Percentiles rank a stretch among this genome's conserved stretches.
These are phyloP conservation scores for Serinus canaria DNA, from an alignment of 2,113 vertebrate species.

Conservation along the genomic window DNA sequence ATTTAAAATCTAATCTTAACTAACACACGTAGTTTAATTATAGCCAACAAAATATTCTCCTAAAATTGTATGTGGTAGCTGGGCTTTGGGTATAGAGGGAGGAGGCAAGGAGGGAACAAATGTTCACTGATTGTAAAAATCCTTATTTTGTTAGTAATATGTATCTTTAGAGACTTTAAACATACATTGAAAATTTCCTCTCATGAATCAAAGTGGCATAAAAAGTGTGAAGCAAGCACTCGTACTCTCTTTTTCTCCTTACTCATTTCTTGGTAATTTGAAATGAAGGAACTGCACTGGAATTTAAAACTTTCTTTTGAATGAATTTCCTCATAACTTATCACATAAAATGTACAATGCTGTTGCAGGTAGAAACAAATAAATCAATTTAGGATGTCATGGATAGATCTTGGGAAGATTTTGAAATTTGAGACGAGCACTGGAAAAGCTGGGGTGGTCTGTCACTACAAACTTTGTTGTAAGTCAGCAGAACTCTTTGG, in stretches of 20 bases:
- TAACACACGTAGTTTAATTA: slow-evolving; percentile 80
- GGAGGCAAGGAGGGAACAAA: slow-evolving; percentile 66
- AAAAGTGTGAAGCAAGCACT: background rate
- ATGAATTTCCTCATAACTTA: slow-evolving; percentile 26
- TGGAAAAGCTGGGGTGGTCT: background rate
- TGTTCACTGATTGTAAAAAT: slow-evolving; percentile 74
- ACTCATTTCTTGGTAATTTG: slow-evolving; percentile 37
- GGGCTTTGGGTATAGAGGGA: slow-evolving; percentile 49
- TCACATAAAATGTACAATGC: background rate
- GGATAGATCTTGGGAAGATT: background rate
- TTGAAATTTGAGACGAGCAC: background rate
- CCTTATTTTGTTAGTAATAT: slow-evolving; percentile 73
- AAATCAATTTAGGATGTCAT: background rate
- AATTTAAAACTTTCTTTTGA: slow-evolving; percentile 10
- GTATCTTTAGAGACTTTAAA: slow-evolving; percentile 70
- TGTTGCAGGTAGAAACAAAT: slow-evolving; percentile 37
- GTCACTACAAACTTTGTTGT: background rate
- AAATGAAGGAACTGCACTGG: slow-evolving; percentile 41
- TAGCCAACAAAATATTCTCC: slow-evolving; percentile 77
- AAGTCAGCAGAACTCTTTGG: background rate
- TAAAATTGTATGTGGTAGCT: slow-evolving; percentile 71
- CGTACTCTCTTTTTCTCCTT: background rate
- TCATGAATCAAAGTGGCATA: slow-evolving; percentile 49
- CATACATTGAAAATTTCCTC: slow-evolving; percentile 67
- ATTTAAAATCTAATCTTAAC: slow-evolving; percentile 81